Evolutionary conservation across 2,113 vertebrate species (phyloP).

Genomic region (Datnioides undecimradiatus): DNA sequence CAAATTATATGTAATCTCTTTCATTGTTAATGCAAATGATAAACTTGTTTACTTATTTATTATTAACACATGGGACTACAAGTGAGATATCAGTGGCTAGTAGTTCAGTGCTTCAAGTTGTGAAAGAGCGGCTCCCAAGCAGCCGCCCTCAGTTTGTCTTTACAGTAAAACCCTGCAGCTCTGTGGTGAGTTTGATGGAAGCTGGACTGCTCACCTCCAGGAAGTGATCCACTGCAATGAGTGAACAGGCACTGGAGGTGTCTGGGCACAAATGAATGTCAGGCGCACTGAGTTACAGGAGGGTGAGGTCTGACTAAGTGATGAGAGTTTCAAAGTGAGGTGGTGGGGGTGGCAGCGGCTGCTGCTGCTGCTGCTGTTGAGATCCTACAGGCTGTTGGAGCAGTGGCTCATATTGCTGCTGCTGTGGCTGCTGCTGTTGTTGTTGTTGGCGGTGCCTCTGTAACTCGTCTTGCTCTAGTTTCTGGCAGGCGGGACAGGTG

Average conservation of each 20-base stretch:
- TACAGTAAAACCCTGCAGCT: neutral
- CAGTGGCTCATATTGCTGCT: constrained; percentile 22
- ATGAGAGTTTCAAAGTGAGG: constrained; percentile 74
- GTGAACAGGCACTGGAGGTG: constrained; percentile 49
- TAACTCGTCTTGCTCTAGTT: constrained; percentile 67
- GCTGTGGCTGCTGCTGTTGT: neutral
- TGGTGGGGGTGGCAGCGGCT: neutral
- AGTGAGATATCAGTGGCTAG: neutral
- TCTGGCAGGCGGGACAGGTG: constrained; percentile 79
- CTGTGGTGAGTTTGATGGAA: neutral
- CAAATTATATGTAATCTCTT: neutral
- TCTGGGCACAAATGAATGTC: constrained; percentile 32
- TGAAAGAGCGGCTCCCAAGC: neutral
- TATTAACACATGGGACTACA: neutral
- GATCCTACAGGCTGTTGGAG: constrained; percentile 29
- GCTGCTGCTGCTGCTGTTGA: constrained; percentile 2
- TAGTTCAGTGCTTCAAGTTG: neutral
- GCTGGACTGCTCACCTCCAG: constrained; percentile 69
- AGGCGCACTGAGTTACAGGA: neutral
- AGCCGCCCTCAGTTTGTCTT: neutral
- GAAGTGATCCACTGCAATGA: constrained; percentile 45
- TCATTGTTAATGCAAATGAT: neutral
- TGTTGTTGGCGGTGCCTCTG: constrained; percentile 42
- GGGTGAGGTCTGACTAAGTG: constrained; percentile 45
- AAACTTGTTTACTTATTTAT: neutral